A percentile compares a stretch with the other conserved stretches of the same genome.
Evolutionary conservation across 2,888 invertebrate species (phyloP).

Genomic region (Pristionchus exspectatus): DNA sequence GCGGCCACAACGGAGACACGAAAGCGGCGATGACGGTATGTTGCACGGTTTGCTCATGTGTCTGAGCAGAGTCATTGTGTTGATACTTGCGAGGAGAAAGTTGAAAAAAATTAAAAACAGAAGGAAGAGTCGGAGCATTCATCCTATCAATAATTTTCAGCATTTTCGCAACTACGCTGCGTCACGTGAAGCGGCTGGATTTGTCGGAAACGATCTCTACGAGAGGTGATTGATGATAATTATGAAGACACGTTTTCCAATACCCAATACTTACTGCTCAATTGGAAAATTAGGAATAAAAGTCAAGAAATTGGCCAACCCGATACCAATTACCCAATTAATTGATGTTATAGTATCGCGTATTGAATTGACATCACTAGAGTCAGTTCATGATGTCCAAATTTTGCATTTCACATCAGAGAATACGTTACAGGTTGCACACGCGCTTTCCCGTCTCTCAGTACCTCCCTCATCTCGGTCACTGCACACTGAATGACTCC

Average conservation of each 20-base stretch:
- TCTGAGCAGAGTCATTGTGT: too few species aligned
- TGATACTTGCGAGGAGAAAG: too few species aligned
- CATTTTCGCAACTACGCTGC: conserved; percentile 65
- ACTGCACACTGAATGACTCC: conserved; percentile 45
- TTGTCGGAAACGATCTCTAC: conserved; percentile 63
- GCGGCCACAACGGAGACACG: conserved; percentile 60
- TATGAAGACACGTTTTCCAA: too few species aligned
- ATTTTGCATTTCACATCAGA: background rate
- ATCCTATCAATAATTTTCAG: conserved; percentile 34
- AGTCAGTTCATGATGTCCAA: too few species aligned
- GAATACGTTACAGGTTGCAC: background rate
- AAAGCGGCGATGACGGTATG: conserved; percentile 46
- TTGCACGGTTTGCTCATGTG: background rate
- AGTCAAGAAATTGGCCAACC: too few species aligned
- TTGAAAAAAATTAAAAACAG: too few species aligned
- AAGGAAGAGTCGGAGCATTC: too few species aligned
- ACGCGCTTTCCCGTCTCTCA: conserved; percentile 31
- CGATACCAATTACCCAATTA: too few species aligned
- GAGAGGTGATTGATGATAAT: conserved; percentile 55
- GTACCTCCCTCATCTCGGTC: conserved; percentile 47
- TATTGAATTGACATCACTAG: too few species aligned
- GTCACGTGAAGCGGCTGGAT: conserved; percentile 67
- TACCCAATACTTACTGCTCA: too few species aligned
- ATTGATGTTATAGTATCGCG: too few species aligned
- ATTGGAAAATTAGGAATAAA: too few species aligned